These are phyloP conservation scores for Dolichoris vasculosae DNA, from an alignment of 1,140 invertebrate species.

Conservation along the genomic window DNA sequence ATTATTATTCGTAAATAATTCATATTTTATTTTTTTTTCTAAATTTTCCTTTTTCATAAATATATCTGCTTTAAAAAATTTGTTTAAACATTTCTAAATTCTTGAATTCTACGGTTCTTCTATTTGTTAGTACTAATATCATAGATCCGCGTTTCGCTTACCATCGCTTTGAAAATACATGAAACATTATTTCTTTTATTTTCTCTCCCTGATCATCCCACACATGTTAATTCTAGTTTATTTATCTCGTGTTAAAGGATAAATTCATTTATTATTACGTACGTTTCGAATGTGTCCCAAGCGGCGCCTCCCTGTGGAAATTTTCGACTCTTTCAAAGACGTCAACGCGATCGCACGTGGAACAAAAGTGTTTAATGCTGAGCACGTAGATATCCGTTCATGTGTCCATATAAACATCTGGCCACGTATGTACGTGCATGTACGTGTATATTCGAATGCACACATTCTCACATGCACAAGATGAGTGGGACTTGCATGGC, in stretches of 20 bases:
- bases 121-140: too few species aligned
- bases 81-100: too few species aligned
- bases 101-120: too few species aligned
- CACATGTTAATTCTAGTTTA: not conserved
- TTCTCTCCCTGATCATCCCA: not conserved
- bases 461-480: not conserved
- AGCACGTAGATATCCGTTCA: conserved; percentile 12
- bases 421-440: too few species aligned
- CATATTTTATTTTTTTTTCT: too few species aligned
- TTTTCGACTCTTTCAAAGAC: not conserved
- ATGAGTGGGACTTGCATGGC: not conserved
- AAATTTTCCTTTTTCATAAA: too few species aligned
- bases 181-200: not conserved
- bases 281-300: not conserved
- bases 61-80: too few species aligned
- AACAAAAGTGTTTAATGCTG: not conserved
- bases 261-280: conserved; percentile 6
- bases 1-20: too few species aligned
- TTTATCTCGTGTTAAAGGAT: not conserved
- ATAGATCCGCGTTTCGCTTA: not conserved
- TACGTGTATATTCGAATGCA: not conserved
- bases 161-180: not conserved
- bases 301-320: not conserved
- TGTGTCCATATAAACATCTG: not conserved
- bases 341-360: not conserved